Percentiles rank a stretch among this genome's conserved stretches.
phyloP scores from a whole-genome alignment of 2,797 vertebrate species.

The Gymnothorax reevesii region DNA sequence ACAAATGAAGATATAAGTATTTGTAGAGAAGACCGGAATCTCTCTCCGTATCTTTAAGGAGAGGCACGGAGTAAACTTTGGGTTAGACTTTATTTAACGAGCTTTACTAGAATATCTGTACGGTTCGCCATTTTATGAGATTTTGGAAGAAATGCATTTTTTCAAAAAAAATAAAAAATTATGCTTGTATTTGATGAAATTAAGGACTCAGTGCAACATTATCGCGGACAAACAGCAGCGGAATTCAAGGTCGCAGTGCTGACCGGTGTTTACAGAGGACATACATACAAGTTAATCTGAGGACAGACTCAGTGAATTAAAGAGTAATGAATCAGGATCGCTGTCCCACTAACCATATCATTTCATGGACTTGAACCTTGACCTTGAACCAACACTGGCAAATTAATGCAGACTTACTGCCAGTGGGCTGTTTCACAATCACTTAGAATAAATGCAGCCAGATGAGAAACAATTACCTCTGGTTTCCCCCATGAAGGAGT shows the following conservation, averaged over 20 bases:
- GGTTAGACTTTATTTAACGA: background rate
- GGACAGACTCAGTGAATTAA: conserved; percentile 17
- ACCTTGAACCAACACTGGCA: conserved; percentile 54
- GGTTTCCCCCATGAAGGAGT: background rate
- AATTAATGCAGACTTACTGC: conserved; percentile 45
- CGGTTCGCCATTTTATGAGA: background rate
- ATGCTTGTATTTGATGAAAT: background rate
- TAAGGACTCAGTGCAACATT: background rate
- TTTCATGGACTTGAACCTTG: conserved; percentile 39
- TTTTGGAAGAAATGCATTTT: background rate
- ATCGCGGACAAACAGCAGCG: background rate
- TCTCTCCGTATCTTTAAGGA: too few relatives aligned
- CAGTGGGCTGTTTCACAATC: conserved; percentile 33
- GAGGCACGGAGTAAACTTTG: background rate
- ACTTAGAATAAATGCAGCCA: conserved; percentile 6
- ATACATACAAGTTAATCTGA: background rate
- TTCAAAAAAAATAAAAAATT: background rate
- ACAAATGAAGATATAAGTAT: background rate
- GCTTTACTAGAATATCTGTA: background rate
- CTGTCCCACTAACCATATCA: conserved; percentile 32
- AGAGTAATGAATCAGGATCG: conserved; percentile 19
- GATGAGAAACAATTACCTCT: conserved; percentile 15
- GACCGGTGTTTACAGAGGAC: background rate
- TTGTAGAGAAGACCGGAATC: too few relatives aligned
- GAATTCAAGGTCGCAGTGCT: background rate